Conservation (phyloP, 2,888 invertebrate species). For the Polymixis flavicincta region DNA sequence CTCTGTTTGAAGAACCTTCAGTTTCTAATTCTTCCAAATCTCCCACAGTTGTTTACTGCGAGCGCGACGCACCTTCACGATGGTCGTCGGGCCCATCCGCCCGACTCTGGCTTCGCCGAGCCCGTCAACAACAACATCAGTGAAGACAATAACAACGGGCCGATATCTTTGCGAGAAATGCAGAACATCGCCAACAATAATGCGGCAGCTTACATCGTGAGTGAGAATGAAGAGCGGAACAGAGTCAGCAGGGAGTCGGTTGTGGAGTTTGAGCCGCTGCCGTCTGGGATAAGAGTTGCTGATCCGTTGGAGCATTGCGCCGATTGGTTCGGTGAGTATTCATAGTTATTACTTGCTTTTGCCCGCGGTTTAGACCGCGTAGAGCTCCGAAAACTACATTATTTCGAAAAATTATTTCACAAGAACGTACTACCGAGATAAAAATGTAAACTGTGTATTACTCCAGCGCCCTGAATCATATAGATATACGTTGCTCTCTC, state of each 20-base stretch:
- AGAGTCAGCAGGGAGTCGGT: slow-evolving; percentile 85
- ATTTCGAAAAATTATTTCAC: neutral
- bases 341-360: neutral
- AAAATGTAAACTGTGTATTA: neutral
- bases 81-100: slow-evolving; percentile 82
- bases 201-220: slow-evolving; percentile 88
- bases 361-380: neutral
- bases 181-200: slow-evolving; percentile 91
- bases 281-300: slow-evolving; percentile 78
- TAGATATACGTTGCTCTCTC: too few species aligned
- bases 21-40: slow-evolving; percentile 10
- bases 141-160: slow-evolving; percentile 91
- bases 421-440: neutral
- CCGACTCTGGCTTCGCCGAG: slow-evolving; percentile 86
- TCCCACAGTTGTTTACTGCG: slow-evolving; percentile 83
- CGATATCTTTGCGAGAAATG: slow-evolving; percentile 89
- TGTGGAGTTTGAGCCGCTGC: slow-evolving; percentile 86
- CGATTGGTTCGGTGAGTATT: slow-evolving; percentile 87
- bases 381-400: neutral
- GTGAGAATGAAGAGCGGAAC: slow-evolving; percentile 88
- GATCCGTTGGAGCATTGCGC: slow-evolving; percentile 85
- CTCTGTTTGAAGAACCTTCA: neutral
- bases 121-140: slow-evolving; percentile 86
- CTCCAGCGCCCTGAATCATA: too few species aligned
- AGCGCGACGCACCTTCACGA: slow-evolving; percentile 86